A percentile compares a stretch with the other conserved stretches of the same genome.
Conservation (phyloP, 2,888 invertebrate species). For the Eristalis pertinax region DNA sequence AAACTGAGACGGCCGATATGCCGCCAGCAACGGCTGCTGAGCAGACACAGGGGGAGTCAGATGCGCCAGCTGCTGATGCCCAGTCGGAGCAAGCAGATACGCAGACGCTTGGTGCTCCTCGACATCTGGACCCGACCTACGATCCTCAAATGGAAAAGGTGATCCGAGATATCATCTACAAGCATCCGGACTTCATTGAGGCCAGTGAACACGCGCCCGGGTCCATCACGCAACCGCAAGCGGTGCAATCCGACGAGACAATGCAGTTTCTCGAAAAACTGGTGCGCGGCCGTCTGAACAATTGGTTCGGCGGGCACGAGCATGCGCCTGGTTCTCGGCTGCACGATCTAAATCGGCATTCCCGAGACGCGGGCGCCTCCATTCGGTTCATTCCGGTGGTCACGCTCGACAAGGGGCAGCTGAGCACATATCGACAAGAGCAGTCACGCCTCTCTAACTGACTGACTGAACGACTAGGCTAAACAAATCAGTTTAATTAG, state of each 20-base stretch:
- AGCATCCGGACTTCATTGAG: constrained; percentile 77
- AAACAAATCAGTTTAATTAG: constrained; percentile 41
- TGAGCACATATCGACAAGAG: constrained; percentile 28
- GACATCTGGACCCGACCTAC: constrained; percentile 70
- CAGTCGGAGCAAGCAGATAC: background rate
- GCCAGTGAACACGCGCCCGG: constrained; percentile 74
- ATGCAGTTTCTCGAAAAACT: constrained; percentile 77
- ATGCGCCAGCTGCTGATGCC: constrained; percentile 40
- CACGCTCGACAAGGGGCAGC: constrained; percentile 42
- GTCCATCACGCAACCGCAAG: constrained; percentile 75
- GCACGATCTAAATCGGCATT: constrained; percentile 47
- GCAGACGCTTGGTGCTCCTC: constrained; percentile 51
- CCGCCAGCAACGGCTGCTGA: background rate
- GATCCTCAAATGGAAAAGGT: constrained; percentile 77
- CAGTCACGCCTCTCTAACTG: background rate
- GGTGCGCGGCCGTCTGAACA: constrained; percentile 75
- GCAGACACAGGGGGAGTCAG: constrained; percentile 69
- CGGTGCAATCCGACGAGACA: constrained; percentile 75
- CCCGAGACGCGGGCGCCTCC: constrained; percentile 52
- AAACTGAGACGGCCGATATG: background rate
- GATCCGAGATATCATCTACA: constrained; percentile 77
- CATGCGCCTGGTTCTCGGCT: constrained; percentile 15
- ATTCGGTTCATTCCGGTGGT: constrained; percentile 59
- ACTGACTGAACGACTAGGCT: constrained; percentile 17
- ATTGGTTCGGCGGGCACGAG: constrained; percentile 70